A percentile compares a stretch with the other conserved stretches of the same genome.
Conservation (phyloP, 2,113 vertebrate genomes). For the Puma concolor region DNA sequence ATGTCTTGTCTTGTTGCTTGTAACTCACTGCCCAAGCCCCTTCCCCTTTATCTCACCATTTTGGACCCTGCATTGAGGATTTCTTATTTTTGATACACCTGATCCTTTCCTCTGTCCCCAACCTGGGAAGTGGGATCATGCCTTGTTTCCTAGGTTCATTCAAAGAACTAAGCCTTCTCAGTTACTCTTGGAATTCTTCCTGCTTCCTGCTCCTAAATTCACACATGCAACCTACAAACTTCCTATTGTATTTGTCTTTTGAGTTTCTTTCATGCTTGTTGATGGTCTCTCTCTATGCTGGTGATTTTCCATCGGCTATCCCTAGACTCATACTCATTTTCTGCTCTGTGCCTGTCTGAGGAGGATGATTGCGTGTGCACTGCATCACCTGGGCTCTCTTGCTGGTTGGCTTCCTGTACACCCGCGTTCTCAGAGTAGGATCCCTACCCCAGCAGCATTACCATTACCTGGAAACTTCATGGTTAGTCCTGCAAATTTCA, state of each 20-base stretch:
- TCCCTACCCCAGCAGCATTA: background rate
- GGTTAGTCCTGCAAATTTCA: background rate
- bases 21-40: background rate
- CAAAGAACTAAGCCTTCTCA: background rate
- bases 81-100: background rate
- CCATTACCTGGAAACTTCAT: background rate
- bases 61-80: background rate
- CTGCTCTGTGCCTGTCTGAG: background rate
- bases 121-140: background rate
- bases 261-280: background rate
- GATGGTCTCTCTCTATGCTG: background rate
- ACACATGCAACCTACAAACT: background rate
- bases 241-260: background rate
- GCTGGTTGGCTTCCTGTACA: background rate
- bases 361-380: accelerated
- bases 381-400: background rate
- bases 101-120: background rate
- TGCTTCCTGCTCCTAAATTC: background rate
- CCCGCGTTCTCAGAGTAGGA: background rate
- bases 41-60: background rate
- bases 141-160: background rate
- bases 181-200: background rate
- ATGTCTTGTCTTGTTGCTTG: background rate
- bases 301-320: background rate
- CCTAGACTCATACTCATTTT: accelerated